phyloP scores from a whole-genome alignment of 2,888 invertebrate species.

The Euproctis similis region DNA sequence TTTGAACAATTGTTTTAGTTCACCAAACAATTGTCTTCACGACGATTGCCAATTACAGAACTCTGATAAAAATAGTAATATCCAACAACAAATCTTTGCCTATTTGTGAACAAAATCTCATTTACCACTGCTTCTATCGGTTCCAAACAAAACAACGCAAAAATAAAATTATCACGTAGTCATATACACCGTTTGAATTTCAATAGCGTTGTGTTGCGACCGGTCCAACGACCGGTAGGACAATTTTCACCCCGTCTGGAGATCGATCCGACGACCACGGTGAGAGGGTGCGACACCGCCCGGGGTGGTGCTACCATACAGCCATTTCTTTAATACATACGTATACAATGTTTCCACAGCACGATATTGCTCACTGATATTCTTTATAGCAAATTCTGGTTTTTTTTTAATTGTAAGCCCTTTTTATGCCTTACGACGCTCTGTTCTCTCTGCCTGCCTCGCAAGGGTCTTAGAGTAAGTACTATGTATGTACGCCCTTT shows the following conservation, averaged over 20 bases:
- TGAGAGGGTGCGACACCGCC: constrained; percentile 27
- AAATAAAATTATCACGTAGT: constrained; percentile 9
- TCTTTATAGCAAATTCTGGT: too few relatives aligned
- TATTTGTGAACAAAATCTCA: constrained; percentile 1
- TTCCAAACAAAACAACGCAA: constrained; percentile 21
- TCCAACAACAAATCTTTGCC: too few relatives aligned
- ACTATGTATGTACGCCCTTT: too few relatives aligned
- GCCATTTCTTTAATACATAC: constrained; percentile 30
- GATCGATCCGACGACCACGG: constrained; percentile 24
- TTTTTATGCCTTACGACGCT: too few relatives aligned
- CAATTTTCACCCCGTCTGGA: constrained; percentile 17
- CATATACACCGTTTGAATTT: constrained; percentile 22
- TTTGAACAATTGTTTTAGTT: too few relatives aligned
- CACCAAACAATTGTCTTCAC: too few relatives aligned
- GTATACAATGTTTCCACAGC: constrained; percentile 24
- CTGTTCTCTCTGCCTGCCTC: too few relatives aligned
- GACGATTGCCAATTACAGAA: too few relatives aligned
- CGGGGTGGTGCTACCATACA: constrained; percentile 22
- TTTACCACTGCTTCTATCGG: constrained; percentile 12
- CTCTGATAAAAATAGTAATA: too few relatives aligned
- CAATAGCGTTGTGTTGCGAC: constrained; percentile 25
- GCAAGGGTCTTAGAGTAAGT: too few relatives aligned
- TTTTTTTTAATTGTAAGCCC: too few relatives aligned
- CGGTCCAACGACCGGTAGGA: constrained; percentile 21
- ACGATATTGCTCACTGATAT: constrained; percentile 5